Evolutionary conservation across 2,888 invertebrate genomes (phyloP), one percentile per base, ranked within the genome.

Genomic region (Perizoma flavofasciatum): DNA sequence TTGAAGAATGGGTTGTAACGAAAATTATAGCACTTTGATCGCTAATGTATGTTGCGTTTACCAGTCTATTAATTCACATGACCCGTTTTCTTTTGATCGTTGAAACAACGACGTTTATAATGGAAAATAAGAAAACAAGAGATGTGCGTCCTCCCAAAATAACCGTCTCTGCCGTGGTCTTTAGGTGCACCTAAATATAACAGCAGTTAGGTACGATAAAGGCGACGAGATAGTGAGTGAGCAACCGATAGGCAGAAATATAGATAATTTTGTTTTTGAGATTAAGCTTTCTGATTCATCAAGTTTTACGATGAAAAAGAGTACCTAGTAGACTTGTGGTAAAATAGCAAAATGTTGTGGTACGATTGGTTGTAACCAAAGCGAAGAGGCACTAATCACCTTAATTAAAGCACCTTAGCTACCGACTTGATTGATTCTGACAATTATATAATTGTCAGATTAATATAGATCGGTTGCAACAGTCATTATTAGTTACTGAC

Each of bases 101-200:
- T 46, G 62, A 62, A 66, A 67, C 68, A 66, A 71, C 75, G 70
- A 69, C 72, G 75, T 72, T 74, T 75, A 78, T 76, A 77, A 77
- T 73, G 70, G 78, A 79, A 81, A 82, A 80, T 75, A 78, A 82
- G 74, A 83, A 76, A 83, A 83, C 81, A 83, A 83, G 78, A 81
- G 78, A 81, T 78, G 81, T 78, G 77, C 80, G 77, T 73, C 81
- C 68, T 83, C 86, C 83, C 71, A 71, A 89, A 90, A 90, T 90
- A 91, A 76, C 81, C 71, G 65, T 59, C 71, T 69, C 76, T 78
- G 77, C 76, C 75, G 75, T 72, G 77, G 76, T 80, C 77, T 78
- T 37, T 37, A 37, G 80, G 10, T 41, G 79, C 63, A 45, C 57
- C 65, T 68, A 75, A 80, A 84, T 85, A 83, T 85, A 86, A 81